Base-by-base conservation (phyloP, 2,797 vertebrate genomes). In the Micropoecilia bifurca region DNA sequence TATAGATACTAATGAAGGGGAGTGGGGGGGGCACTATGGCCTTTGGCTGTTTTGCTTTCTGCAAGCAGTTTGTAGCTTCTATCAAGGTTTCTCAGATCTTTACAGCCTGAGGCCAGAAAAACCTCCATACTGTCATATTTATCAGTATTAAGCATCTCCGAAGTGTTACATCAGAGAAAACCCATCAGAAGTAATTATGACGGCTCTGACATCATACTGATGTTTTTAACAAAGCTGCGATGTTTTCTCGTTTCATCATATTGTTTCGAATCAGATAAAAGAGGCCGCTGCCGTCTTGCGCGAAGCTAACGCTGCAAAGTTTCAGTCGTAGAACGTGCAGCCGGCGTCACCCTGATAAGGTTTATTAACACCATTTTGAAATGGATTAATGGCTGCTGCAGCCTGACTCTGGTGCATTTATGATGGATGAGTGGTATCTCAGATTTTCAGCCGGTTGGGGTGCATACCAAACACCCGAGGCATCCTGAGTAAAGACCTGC, bases 131-230 rank as follows among this genome's bases (percentile, higher is more conserved):
- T 68, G 73, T 71, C 83, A 79, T 77, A 85, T 80, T 78, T 81
- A 87, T 76, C 78, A 79, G 80, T 84, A 76, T 87, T 68, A 81
- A 74, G 85, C 73, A 80, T 80, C 87, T 83, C 81, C 76, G 77
- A 85, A 83, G 78, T 71, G 74, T 90, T 91, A 76, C 90, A 84
- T 92, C 92, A 92, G 84, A 79, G 68, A 41, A 89, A 89, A 88
- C 76, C 75, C 76, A 81, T 91, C 85, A 81, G 63, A 79, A 59
- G 36, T 79, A 87, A 82, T 90, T 87, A 87, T 75, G 73, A 74
- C 81, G 47, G 77, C 71, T 91, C 87, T 78, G 82, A 81, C 46
- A 78, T 18, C 25, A 33, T 79, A 71, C 77, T 80, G 78, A 82
- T 81, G 61, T 80, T 57, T 57, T 57, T 55, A 84, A 81, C 76